Evolutionary conservation across 30 jellyfish, hydroid and myxozoan species (phyloP), one percentile per base, ranked within the genome.

Genomic region (Aurelia aurita complex sp. Pacific): DNA sequence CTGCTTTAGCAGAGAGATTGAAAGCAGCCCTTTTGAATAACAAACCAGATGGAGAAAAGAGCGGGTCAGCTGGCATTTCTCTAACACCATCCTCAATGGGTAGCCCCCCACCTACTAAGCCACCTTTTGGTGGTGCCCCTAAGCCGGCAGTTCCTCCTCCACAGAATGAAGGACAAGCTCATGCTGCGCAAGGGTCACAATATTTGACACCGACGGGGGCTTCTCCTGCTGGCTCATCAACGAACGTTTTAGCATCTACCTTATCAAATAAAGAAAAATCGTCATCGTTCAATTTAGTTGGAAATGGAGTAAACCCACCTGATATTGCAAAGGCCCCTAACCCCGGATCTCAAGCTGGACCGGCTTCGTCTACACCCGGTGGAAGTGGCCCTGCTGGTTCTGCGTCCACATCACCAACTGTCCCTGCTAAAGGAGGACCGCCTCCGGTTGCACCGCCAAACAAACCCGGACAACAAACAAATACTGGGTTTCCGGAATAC

Each of bases 311-410:
- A 53, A 57, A 73, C 36, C 85, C 86, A 16, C 97, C 97, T 3
- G 85, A 72, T n/a, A 73, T 90, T 2, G 35, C 34, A 15, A 70
- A 85, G 51, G 86, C 91, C 34, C 85, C 79, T 6, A 53, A 52
- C 32, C 86, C 59, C 15, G 87, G 75, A 42, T 69, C 97, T 19
- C 65, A 59, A 14, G 92, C 92, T 11, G 86, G 89, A 42, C 88
- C 95, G 29, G 76, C 97, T 4, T 90, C 94, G 13, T 90, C 97
- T 3, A 90, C 97, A 14, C 95, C 97, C 23, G 69, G 60, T 19
- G 97, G 97, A 16, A 69, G 80, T 35, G 97, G 97, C 2, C 97
- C 97, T 19, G 95, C 95, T 32, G 92, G 92, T 2, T 90, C 97
- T 23, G 83, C 77, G 5, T 64, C 95, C n/a, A 53, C 92, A 15